Evolutionary conservation across 92 coral and sea anemone species (phyloP).

Genomic region (Phenganax subtilis): DNA sequence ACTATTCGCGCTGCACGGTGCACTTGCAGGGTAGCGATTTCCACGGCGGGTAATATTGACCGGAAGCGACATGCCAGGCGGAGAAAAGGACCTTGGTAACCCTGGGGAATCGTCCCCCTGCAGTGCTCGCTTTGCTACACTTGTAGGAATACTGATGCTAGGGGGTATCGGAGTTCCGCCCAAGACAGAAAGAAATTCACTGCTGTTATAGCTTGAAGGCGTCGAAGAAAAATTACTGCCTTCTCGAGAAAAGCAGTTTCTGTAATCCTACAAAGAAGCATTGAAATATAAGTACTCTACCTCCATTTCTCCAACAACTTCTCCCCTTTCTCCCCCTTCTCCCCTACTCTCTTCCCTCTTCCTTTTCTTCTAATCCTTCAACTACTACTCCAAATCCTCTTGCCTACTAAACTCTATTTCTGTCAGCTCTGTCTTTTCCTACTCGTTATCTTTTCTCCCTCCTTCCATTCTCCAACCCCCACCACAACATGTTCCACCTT

Average conservation of each 20-base stretch:
- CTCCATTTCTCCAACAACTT: too few species aligned
- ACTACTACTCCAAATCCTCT: too few species aligned
- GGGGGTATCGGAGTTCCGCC: not conserved
- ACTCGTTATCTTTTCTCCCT: too few species aligned
- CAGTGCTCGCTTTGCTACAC: constrained; percentile 3
- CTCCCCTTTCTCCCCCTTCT: too few species aligned
- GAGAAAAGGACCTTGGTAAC: constrained; percentile 57
- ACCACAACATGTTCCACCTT: too few species aligned
- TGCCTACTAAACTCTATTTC: too few species aligned
- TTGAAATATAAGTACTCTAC: not conserved
- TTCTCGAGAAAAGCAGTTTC: constrained; percentile 88
- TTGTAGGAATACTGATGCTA: not conserved
- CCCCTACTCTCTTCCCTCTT: too few species aligned
- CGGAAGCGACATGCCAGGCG: constrained; percentile 77
- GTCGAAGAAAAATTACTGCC: constrained; percentile 86
- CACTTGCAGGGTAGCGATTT: constrained; percentile 72
- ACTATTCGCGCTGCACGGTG: constrained; percentile 88
- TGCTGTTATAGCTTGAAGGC: constrained; percentile 74
- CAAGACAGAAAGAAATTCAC: constrained; percentile 32
- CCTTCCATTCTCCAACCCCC: too few species aligned
- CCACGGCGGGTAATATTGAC: constrained; percentile 58
- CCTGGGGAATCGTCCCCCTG: constrained; percentile 14
- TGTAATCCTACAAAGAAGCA: constrained; percentile 63
- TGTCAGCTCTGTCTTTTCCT: too few species aligned
- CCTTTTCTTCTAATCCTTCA: too few species aligned